These are phyloP conservation scores for Melipona beecheii DNA, from an alignment of 2,888 invertebrate species.

Conservation along the genomic window DNA sequence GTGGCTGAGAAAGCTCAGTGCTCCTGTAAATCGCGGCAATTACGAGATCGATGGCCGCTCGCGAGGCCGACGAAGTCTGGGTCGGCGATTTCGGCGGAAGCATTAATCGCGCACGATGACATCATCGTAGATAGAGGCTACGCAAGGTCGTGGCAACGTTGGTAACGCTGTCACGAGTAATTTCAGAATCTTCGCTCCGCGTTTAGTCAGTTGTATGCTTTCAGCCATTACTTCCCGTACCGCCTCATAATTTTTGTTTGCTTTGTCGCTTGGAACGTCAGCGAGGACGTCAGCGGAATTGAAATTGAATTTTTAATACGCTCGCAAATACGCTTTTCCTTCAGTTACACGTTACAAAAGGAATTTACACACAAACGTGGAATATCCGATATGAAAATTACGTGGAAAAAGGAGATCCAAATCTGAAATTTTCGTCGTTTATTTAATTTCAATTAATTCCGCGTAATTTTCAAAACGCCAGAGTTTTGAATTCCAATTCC, in stretches of 20 bases:
- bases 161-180: constrained; percentile 24
- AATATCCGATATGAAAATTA: no score
- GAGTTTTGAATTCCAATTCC: no score
- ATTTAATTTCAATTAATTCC: no score
- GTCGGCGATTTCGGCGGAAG: constrained; percentile 55
- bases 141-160: constrained; percentile 41
- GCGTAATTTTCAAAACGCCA: no score
- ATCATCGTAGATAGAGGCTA: constrained; percentile 36
- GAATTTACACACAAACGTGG: no score
- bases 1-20: not conserved
- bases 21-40: constrained; percentile 29
- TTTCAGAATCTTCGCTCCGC: constrained; percentile 2
- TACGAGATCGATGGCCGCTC: constrained; percentile 48
- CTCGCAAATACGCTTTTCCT: no score
- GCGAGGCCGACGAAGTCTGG: constrained; percentile 36
- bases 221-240: not conserved
- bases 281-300: not conserved
- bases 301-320: not conserved
- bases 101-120: constrained; percentile 54
- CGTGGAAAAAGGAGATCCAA: no score
- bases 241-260: not conserved
- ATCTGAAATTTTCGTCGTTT: no score
- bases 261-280: not conserved
- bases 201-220: not conserved
- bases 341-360: no score